Conservation (phyloP, 2,888 invertebrate genomes). For the Agrochola litura region DNA sequence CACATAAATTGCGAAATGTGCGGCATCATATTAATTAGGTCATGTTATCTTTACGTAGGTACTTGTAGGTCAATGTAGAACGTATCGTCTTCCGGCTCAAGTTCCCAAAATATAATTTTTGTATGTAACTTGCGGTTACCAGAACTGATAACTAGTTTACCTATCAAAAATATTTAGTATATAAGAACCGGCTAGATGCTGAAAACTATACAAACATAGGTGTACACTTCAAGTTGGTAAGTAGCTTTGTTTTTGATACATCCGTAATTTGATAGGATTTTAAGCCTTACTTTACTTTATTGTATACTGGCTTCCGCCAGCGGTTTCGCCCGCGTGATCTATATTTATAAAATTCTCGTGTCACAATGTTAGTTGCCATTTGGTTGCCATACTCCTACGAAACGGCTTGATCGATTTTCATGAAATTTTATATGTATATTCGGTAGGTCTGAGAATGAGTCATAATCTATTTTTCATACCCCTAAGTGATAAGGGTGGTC, state of each 20-base stretch:
- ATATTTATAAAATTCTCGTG: too few species aligned
- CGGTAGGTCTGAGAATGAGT: too few species aligned
- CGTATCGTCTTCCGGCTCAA: slow-evolving; percentile 18
- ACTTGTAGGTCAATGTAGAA: background rate
- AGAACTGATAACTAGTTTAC: slow-evolving; percentile 10
- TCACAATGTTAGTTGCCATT: too few species aligned
- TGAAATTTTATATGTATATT: too few species aligned
- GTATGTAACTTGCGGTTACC: background rate
- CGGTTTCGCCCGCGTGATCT: too few species aligned
- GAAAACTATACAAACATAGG: background rate
- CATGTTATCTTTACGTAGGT: slow-evolving; percentile 74
- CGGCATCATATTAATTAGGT: slow-evolving; percentile 56
- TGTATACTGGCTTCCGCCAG: background rate
- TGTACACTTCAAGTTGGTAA: slow-evolving; percentile 1
- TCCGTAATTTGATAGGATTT: background rate
- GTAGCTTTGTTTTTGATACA: background rate
- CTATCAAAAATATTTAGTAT: slow-evolving; percentile 5
- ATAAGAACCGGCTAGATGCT: background rate
- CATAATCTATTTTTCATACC: too few species aligned
- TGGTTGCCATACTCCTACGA: too few species aligned
- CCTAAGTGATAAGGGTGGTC: too few species aligned
- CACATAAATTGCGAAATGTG: too few species aligned
- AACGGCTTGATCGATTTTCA: too few species aligned
- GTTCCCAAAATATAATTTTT: background rate
- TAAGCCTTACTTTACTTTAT: background rate